A percentile compares a stretch with the other conserved stretches of the same genome.
Evolutionary conservation across 2,797 vertebrate species (phyloP).

Genomic region (Onychomys leucogaster): DNA sequence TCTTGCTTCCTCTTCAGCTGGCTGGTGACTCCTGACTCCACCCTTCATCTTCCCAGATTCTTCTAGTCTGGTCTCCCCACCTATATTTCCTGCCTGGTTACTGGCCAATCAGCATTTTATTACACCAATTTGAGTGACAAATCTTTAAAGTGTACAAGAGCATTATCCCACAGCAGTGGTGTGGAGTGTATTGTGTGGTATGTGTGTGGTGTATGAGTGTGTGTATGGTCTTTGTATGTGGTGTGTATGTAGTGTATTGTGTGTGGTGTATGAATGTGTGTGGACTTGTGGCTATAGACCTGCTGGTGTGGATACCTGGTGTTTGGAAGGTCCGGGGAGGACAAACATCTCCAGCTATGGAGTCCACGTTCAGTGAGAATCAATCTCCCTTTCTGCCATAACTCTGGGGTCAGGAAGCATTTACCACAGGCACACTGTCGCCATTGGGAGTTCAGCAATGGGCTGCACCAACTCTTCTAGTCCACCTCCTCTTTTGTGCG

Average conservation of each 20-base stretch:
- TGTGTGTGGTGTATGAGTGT: not conserved
- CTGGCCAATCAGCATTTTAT: too few species aligned
- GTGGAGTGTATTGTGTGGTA: too few species aligned
- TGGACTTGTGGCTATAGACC: not conserved
- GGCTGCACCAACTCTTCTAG: not conserved
- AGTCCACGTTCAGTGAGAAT: not conserved
- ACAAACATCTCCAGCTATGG: accelerated
- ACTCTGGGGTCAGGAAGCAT: slow-evolving; percentile 54
- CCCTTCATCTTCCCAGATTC: too few species aligned
- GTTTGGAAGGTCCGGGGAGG: not conserved
- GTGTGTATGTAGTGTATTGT: too few species aligned
- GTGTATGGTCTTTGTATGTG: too few species aligned
- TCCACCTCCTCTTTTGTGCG: not conserved
- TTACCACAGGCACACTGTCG: accelerated
- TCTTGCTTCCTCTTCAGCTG: too few species aligned
- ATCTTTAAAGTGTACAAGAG: too few species aligned
- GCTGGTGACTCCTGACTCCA: too few species aligned
- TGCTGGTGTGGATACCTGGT: not conserved
- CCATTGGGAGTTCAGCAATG: not conserved
- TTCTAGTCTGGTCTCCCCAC: too few species aligned
- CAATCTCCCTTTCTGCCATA: not conserved
- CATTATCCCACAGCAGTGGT: too few species aligned
- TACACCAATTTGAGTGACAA: too few species aligned
- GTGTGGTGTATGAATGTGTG: not conserved
- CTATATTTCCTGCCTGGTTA: too few species aligned